Base-by-base conservation (phyloP, 2,888 invertebrate genomes). In the Lordiphosa andalusiaca region DNA sequence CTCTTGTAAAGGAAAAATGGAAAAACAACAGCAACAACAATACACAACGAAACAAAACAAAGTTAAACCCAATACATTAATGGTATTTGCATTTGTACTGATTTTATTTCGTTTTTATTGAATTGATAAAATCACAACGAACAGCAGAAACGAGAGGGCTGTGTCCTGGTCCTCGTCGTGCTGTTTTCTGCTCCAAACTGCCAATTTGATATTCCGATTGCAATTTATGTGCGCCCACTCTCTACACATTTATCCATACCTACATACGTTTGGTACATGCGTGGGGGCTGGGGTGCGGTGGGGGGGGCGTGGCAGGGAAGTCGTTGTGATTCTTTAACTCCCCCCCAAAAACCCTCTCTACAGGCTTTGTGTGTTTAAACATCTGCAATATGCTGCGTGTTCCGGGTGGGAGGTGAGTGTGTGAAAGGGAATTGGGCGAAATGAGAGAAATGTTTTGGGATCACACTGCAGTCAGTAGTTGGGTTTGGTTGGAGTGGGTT, bases 31-130 rank as follows among this genome's bases (percentile, higher is more conserved):
- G 2, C 16, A 16, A 16, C 16, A 48, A 49, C 19, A 49, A 54
- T 51, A 53, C 51, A 52, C 57, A 56, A 16, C 19, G 19, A 55
- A 70, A 6, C 69, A 80, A 83, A 80, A 76, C 73, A 72, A 80
- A 82, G 83, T 73, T 73, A 82, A 81, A 75, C 71, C 76, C 73
- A 76, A 84, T 84, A 77, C 84, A 86, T 86, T 87, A 84, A 86
- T 80, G 86, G 77, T 87, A 87, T 87, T 86, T 86, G 85, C 82
- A 84, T 86, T 82, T 85, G 78, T 86, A 76, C 83, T 78, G 87
- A 87, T 87, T 87, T 87, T 87, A 87, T 87, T 87, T 82, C 71
- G 80, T 85, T 87, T 87, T 87, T 86, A 87, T 87, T 87, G 87
- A 87, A 87, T 87, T 87, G 87, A 87, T 87, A 86, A 87, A 87